phyloP scores from a whole-genome alignment of 2,888 invertebrate genomes.

The Microctonus hyperodae region DNA sequence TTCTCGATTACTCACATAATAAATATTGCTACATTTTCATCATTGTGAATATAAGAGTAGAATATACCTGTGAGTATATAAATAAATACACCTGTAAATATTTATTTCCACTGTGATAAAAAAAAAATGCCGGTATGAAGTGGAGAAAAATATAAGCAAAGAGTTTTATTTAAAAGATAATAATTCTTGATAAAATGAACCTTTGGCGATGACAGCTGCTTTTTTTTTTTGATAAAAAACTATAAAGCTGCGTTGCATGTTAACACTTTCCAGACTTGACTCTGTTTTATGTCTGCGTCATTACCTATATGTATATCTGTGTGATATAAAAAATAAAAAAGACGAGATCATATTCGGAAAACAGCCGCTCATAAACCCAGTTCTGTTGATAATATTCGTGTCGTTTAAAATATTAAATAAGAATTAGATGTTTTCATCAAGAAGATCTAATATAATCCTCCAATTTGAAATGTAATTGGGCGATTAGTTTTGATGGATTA shows the following conservation, averaged over 20 bases:
- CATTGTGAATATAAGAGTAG: no score
- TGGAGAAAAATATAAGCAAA: not conserved
- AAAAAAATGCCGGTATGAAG: no score
- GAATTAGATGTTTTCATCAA: not conserved
- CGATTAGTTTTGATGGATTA: conserved; percentile 5
- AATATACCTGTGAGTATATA: no score
- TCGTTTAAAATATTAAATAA: not conserved
- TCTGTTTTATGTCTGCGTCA: not conserved
- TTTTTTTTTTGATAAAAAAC: not conserved
- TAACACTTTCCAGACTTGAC: not conserved
- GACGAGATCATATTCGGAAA: not conserved
- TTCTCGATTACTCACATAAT: conserved; percentile 32
- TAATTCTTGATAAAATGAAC: not conserved
- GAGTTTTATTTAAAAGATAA: not conserved
- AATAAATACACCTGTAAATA: no score
- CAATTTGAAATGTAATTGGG: not conserved
- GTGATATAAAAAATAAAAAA: not conserved
- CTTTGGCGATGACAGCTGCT: not conserved
- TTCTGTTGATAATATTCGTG: not conserved
- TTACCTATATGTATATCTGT: not conserved
- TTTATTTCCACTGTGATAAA: no score
- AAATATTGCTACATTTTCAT: conserved; percentile 30
- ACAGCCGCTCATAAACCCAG: not conserved
- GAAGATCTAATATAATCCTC: not conserved
- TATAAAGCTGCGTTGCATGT: not conserved